A percentile compares a stretch with the other conserved stretches of the same genome.
These are phyloP conservation scores for Drosophila nr. perissopoda DNA, from an alignment of 2,888 invertebrate genomes.

Conservation along the genomic window DNA sequence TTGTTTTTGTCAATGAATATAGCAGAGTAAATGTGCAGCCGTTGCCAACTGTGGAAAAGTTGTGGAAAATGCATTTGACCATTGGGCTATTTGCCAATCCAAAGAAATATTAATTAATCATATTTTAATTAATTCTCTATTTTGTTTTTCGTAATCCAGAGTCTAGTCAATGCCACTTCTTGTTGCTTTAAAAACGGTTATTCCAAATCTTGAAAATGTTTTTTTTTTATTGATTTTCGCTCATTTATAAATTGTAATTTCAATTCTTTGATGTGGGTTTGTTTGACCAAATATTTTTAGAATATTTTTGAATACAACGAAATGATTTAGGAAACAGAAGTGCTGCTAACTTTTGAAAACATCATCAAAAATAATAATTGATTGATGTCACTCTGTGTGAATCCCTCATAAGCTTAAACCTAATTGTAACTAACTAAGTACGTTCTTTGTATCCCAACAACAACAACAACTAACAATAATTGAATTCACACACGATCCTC, in stretches of 20 bases:
- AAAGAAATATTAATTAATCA: not conserved
- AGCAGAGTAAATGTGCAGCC: not conserved
- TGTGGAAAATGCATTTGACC: not conserved
- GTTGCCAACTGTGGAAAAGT: not conserved
- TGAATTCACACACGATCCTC: slow-evolving; percentile 4
- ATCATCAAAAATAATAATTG: not conserved
- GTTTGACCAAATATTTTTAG: not conserved
- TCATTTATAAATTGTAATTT: not conserved
- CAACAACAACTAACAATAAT: slow-evolving; percentile 33
- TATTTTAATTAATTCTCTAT: not conserved
- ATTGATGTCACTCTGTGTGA: not conserved
- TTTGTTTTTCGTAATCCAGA: not conserved
- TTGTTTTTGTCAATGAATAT: too few relatives aligned
- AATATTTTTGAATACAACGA: not conserved
- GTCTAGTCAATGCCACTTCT: too few relatives aligned
- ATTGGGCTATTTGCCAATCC: too few relatives aligned
- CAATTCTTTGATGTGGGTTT: not conserved
- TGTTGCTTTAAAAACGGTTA: too few relatives aligned
- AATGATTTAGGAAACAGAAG: not conserved
- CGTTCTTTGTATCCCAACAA: slow-evolving; percentile 25
- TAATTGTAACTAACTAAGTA: slow-evolving; percentile 42
- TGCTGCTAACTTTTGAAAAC: not conserved
- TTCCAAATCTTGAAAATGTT: not conserved
- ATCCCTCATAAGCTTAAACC: not conserved
- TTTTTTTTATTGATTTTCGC: not conserved